phyloP scores from a whole-genome alignment of 2,888 invertebrate genomes.

The Patella depressa region DNA sequence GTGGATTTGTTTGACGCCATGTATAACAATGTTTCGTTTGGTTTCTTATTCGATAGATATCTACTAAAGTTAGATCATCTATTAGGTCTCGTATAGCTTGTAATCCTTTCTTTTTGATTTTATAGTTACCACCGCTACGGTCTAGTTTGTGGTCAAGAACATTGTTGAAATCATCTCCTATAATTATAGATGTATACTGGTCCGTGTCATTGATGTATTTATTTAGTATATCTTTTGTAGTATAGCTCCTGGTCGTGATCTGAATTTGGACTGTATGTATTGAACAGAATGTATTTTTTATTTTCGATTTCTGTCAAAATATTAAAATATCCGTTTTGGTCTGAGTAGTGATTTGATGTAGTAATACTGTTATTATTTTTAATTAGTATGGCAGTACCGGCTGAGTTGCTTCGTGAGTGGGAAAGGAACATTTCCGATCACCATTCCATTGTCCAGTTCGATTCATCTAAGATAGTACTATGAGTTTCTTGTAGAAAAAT shows the following conservation, averaged over 20 bases:
- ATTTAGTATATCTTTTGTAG: not conserved
- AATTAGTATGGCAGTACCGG: not conserved
- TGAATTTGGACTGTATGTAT: not conserved
- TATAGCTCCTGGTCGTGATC: not conserved
- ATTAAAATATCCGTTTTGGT: not conserved
- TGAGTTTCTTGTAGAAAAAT: slow-evolving; percentile 4
- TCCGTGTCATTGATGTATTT: not conserved
- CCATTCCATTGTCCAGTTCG: not conserved
- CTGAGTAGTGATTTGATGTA: not conserved
- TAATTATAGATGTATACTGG: not conserved
- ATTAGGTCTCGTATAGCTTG: no score
- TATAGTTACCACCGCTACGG: no score
- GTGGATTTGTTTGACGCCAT: no score
- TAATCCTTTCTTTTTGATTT: no score
- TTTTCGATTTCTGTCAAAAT: not conserved
- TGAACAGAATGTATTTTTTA: not conserved
- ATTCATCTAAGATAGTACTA: not conserved
- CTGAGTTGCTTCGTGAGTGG: not conserved
- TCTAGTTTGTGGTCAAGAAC: not conserved
- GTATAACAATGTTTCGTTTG: no score
- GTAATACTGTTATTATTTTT: not conserved
- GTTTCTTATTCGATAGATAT: no score
- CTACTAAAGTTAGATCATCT: no score
- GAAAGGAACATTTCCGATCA: not conserved
- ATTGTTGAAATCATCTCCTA: not conserved